phyloP scores from a whole-genome alignment of 2,888 invertebrate genomes.

The Taenaris catops region DNA sequence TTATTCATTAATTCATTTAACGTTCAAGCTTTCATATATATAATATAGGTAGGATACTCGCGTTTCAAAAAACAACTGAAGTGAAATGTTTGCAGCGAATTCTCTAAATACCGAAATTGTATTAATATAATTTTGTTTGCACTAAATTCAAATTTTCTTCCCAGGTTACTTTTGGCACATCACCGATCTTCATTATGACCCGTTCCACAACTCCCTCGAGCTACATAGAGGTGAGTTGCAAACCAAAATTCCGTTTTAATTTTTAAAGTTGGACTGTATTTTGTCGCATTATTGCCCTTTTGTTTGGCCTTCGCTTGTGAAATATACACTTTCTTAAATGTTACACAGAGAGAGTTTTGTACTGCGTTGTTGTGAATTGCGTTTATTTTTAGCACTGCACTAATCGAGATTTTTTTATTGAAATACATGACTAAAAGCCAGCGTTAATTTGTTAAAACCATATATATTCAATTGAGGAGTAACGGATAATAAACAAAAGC shows the following conservation, averaged over 20 bases:
- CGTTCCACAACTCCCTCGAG: constrained; percentile 80
- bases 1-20: no score
- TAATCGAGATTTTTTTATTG: no score
- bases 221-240: constrained; percentile 66
- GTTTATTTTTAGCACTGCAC: no score
- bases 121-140: constrained; percentile 2
- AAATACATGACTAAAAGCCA: no score
- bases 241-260: constrained; percentile 34
- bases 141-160: constrained; percentile 52
- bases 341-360: no score
- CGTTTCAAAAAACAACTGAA: no score
- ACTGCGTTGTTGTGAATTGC: no score
- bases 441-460: no score
- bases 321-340: constrained; percentile 3
- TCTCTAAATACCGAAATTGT: not conserved
- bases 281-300: constrained; percentile 25
- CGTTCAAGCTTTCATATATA: no score
- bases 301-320: constrained; percentile 18
- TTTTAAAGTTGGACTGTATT: constrained; percentile 24
- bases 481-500: no score
- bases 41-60: no score
- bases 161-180: constrained; percentile 98
- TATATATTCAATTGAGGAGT: no score
- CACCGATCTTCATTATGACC: constrained; percentile 95
- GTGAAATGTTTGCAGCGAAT: not conserved